phyloP scores from a whole-genome alignment of 1,140 invertebrate genomes.

The Lepidostoma basale region DNA sequence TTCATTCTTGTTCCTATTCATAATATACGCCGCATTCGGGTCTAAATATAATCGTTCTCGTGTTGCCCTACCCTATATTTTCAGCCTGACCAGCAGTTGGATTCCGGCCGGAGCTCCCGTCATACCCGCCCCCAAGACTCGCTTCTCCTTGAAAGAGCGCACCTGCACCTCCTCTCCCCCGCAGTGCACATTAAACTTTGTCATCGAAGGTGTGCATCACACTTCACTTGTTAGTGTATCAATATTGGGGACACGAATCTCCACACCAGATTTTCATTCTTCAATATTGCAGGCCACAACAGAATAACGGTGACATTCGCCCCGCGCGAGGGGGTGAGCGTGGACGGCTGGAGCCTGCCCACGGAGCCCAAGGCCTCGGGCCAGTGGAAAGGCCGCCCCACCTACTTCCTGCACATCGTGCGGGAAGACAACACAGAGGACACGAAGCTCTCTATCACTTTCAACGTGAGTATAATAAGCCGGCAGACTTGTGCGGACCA shows the following conservation, averaged over 20 bases:
- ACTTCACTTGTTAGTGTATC: no score
- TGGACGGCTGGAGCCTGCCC: background rate
- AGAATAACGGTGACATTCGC: slow-evolving; percentile 1
- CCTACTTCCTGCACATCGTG: slow-evolving; percentile 1
- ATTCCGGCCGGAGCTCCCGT: slow-evolving; percentile 2
- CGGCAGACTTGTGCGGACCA: background rate
- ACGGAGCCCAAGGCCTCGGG: background rate
- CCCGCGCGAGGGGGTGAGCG: background rate
- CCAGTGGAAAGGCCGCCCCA: background rate
- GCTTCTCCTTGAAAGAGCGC: no score
- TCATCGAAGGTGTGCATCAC: no score
- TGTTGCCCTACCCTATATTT: background rate
- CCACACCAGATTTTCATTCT: no score
- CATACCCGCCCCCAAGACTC: background rate
- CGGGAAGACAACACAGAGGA: background rate
- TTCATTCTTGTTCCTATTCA: no score
- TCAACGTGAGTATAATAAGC: background rate
- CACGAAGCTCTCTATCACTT: background rate
- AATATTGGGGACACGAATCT: no score
- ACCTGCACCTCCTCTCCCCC: no score
- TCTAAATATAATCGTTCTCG: no score
- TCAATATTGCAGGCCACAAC: background rate
- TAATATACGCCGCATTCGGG: no score
- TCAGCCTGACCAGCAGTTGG: slow-evolving; percentile 14
- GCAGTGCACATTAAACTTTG: no score